A percentile compares a stretch with the other conserved stretches of the same genome.
Evolutionary conservation across 1,140 invertebrate genomes (phyloP).

Genomic region (Temnothorax curvispinosus): DNA sequence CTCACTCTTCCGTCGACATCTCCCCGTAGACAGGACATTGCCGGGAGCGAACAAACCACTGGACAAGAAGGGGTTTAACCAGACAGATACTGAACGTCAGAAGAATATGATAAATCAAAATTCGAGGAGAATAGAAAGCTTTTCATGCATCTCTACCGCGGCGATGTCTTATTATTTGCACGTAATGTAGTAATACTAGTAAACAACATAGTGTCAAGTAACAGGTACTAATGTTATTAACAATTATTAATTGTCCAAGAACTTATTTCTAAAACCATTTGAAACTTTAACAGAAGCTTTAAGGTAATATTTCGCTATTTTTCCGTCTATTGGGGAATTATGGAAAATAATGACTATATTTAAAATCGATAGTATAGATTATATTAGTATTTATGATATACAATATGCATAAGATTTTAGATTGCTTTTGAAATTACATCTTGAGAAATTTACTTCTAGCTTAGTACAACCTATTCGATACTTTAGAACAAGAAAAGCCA

Average conservation of each 20-base stretch:
- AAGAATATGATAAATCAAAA: constrained; percentile 40
- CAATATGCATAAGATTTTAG: not conserved
- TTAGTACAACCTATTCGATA: constrained; percentile 40
- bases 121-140: not conserved
- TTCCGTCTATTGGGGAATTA: not conserved
- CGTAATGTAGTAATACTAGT: not conserved
- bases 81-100: constrained; percentile 29
- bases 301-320: not conserved
- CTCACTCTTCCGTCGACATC: constrained; percentile 15
- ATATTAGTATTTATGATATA: not conserved
- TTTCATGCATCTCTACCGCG: not conserved
- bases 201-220: not conserved
- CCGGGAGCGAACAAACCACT: constrained; percentile 30
- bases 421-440: constrained; percentile 24
- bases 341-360: not conserved
- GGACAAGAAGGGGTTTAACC: constrained; percentile 43
- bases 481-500: constrained; percentile 32
- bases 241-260: not conserved
- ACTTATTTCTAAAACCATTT: not conserved
- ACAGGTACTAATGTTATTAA: too few species aligned
- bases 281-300: not conserved
- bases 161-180: not conserved
- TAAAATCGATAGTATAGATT: not conserved
- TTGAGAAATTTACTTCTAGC: constrained; percentile 36
- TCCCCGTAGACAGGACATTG: constrained; percentile 18